Evolutionary conservation across 2,888 invertebrate species (phyloP), one percentile per base, ranked within the genome.

Genomic region (Hydropsyche betteni): DNA sequence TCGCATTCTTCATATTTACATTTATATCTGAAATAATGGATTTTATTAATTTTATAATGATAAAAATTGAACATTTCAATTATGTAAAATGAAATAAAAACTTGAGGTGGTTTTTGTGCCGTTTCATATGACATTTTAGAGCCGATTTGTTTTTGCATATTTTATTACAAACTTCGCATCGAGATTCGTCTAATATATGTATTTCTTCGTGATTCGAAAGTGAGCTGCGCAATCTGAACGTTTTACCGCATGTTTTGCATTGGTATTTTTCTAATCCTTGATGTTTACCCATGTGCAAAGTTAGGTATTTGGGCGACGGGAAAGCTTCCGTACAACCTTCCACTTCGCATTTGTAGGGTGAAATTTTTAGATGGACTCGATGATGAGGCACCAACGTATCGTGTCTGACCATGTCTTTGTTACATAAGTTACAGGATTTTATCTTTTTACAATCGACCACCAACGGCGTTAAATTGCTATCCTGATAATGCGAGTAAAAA

Each of bases 241-340:
- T 79, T 68, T 79, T 79, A n/a, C 79, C 79, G 33, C 79, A 79
- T 4, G 77, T 75, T 68, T 79, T 68, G 34, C 79, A 79, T 69
- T 79, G 79, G 33, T 77, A 79, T 38, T 79, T 79, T 68, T 77
- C 77, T 34, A 77, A 74, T 5, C 79, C 79, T 4, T 64, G 72
- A 38, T 79, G 79, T 8, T 74, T 64, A 38, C 75, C 75, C 7
- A 69, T 33, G 55, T 79, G 79, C 44, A 70, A 51, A 5, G 76
- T 69, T 38, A 79, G 73, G 53, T 77, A 76, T 73, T 77, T 74
- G 5, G 79, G 68, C 8, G 79, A 75, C 33, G 75, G 70, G 34
- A 77, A 79, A 1, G 70, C 75, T 51, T 79, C 71, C 51, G 69
- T 71, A 38, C 79, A 79, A 8, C 74, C 75, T 33, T 77, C 77